Evolutionary conservation across 2,113 vertebrate genomes (phyloP), one percentile per base, ranked within the genome.

Genomic region (Muntiacus muntjak): DNA sequence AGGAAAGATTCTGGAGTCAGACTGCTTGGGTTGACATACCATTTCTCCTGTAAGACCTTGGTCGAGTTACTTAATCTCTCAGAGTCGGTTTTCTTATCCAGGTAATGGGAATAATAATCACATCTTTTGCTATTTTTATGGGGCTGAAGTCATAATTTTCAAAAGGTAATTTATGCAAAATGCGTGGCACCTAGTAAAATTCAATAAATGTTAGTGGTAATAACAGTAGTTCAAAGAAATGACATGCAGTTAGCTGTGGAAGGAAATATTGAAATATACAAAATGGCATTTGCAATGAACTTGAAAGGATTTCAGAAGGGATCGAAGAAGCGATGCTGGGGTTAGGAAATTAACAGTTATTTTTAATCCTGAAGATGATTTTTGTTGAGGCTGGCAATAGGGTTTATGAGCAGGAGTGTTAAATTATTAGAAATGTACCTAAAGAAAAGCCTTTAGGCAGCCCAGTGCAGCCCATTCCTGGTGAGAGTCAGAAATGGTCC

Each of bases 101-200:
- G 28, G 19, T 67, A 95, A 89, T 86, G 28, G 54, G 76, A 97
- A 91, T 88, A 79, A 71, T 95, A 88, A 87, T 78, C 87, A 10
- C 28, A 78, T 57, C 17, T 89, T 43, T 91, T 84, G n/a, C 74
- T 92, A 57, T 78, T 97, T 97, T 96, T 78, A 87, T 92, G 76
- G 52, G 14, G 21, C 50, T 90, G 12, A 58, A 94, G 55, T 62
- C 17, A 79, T 78, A 90, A 81, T 86, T 92, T 96, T 94, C 62
- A 87, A 83, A 55, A 74, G 40, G 40, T 74, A 81, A 92, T 94
- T 95, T 58, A 96, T 94, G n/a, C 58, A 82, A 94, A 43, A 15
- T 55, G 26, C n/a, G 36, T 71, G 60, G 52, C 40, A 87, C 82
- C 43, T 93, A 74, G 83, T 94, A 87, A 94, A 95, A 97, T 78